A percentile compares a stretch with the other conserved stretches of the same genome.
phyloP scores from a whole-genome alignment of 2,888 invertebrate species.

The Chromoteleia sp. region DNA sequence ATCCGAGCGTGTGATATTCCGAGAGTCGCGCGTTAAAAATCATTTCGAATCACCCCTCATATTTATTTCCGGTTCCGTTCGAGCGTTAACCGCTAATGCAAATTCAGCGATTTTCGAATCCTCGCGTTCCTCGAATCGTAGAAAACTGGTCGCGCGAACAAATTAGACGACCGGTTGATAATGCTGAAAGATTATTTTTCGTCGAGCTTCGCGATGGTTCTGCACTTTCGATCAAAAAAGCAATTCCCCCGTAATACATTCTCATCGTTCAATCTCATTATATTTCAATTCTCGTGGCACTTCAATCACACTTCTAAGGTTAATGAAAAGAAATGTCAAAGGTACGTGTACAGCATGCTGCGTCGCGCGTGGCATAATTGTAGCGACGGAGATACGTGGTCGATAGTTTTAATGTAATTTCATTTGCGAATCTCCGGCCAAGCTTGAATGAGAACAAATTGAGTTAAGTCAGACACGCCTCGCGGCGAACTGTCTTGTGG shows the following conservation, averaged over 20 bases:
- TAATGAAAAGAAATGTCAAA: slow-evolving; percentile 70
- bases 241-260: slow-evolving; percentile 49
- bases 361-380: slow-evolving; percentile 71
- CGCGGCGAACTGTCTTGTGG: slow-evolving; percentile 62
- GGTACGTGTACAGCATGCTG: slow-evolving; percentile 67
- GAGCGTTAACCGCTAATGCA: slow-evolving; percentile 33
- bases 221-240: slow-evolving; percentile 51
- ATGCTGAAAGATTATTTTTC: slow-evolving; percentile 30
- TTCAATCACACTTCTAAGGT: slow-evolving; percentile 57
- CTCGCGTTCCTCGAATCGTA: neutral
- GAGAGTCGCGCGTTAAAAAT: slow-evolving; percentile 42
- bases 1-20: slow-evolving; percentile 36
- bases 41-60: slow-evolving; percentile 31
- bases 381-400: slow-evolving; percentile 62
- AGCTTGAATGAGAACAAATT: slow-evolving; percentile 76
- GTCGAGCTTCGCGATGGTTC: neutral
- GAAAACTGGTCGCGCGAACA: slow-evolving; percentile 8
- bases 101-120: slow-evolving; percentile 18
- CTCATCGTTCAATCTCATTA: slow-evolving; percentile 57
- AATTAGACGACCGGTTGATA: slow-evolving; percentile 32
- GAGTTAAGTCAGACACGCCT: slow-evolving; percentile 73
- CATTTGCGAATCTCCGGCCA: slow-evolving; percentile 76
- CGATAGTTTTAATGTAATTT: slow-evolving; percentile 78
- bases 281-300: slow-evolving; percentile 68
- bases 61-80: slow-evolving; percentile 45